Percentiles rank a stretch among this genome's conserved stretches.
Evolutionary conservation across 1,140 invertebrate genomes (phyloP).

Genomic region (Drosophila leontia): DNA sequence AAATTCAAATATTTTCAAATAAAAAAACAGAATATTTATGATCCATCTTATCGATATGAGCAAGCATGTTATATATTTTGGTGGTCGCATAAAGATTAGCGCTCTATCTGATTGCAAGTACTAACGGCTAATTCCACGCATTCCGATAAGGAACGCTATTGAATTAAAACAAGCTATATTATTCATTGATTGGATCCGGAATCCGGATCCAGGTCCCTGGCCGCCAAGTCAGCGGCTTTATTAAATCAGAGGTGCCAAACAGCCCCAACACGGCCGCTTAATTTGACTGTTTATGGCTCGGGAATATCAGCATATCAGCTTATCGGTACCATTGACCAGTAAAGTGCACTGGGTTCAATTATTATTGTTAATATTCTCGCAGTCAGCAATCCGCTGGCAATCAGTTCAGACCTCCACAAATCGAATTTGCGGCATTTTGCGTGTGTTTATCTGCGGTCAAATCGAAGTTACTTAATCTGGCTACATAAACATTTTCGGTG

Average conservation of each 20-base stretch:
- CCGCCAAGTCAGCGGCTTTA: conserved; percentile 3
- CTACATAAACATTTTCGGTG: conserved; percentile 1
- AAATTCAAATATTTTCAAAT: conserved; percentile 16
- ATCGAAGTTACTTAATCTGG: conserved; percentile 9
- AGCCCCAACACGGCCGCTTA: conserved; percentile 17
- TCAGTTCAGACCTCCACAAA: conserved; percentile 21
- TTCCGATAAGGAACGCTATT: conserved; percentile 29
- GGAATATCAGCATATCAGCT: conserved; percentile 38
- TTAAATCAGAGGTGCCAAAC: conserved; percentile 31
- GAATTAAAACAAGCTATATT: conserved; percentile 15
- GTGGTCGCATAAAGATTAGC: conserved; percentile 17
- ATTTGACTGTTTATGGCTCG: conserved; percentile 39
- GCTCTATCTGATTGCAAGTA: conserved; percentile 22
- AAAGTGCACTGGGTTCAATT: conserved; percentile 25
- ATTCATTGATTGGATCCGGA: conserved; percentile 22
- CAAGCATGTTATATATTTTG: conserved; percentile 11
- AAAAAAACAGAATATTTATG: conserved; percentile 4
- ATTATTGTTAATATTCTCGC: conserved; percentile 19
- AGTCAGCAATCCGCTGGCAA: conserved; percentile 18
- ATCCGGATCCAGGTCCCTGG: background rate
- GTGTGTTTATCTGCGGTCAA: conserved; percentile 12
- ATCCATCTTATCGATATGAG: conserved; percentile 29
- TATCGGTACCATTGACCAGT: conserved; percentile 34
- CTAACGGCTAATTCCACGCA: conserved; percentile 16
- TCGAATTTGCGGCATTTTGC: background rate